These are phyloP conservation scores for Tupaia tana DNA, from an alignment of 2,113 vertebrate species.

Conservation along the genomic window DNA sequence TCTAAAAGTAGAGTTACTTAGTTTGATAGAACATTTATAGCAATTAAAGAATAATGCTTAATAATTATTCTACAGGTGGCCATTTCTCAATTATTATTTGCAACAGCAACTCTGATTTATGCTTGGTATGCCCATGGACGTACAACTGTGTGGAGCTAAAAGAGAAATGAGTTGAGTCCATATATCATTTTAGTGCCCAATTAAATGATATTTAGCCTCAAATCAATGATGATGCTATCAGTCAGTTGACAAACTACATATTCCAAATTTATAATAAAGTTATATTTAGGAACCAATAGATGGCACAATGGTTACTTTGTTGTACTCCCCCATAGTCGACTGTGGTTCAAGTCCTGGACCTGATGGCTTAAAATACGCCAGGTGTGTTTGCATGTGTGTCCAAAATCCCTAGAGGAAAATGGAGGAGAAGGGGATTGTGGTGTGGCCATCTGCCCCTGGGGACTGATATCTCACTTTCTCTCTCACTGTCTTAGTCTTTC, in stretches of 20 bases:
- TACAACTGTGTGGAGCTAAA: neutral
- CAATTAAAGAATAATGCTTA: conserved; percentile 53
- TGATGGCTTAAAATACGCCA: too few relatives aligned
- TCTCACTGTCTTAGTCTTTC: too few relatives aligned
- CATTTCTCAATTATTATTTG: conserved; percentile 31
- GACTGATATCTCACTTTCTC: too few relatives aligned
- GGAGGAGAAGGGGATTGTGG: too few relatives aligned
- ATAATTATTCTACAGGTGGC: neutral
- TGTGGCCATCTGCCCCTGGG: too few relatives aligned
- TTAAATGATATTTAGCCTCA: neutral
- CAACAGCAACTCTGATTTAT: neutral
- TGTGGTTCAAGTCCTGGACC: too few relatives aligned
- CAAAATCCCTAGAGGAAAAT: too few relatives aligned
- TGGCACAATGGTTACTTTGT: too few relatives aligned
- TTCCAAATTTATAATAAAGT: neutral
- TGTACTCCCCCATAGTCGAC: too few relatives aligned
- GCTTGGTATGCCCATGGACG: neutral
- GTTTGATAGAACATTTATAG: neutral
- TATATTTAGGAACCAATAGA: too few relatives aligned
- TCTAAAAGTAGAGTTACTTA: conserved; percentile 33
- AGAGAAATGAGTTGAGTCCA: conserved; percentile 3
- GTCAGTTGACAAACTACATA: neutral
- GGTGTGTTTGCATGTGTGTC: too few relatives aligned
- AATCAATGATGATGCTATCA: neutral
- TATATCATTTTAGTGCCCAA: neutral